These are phyloP conservation scores for Eueremaeus valkanovi DNA, from an alignment of 2,888 invertebrate genomes.

Conservation along the genomic window DNA sequence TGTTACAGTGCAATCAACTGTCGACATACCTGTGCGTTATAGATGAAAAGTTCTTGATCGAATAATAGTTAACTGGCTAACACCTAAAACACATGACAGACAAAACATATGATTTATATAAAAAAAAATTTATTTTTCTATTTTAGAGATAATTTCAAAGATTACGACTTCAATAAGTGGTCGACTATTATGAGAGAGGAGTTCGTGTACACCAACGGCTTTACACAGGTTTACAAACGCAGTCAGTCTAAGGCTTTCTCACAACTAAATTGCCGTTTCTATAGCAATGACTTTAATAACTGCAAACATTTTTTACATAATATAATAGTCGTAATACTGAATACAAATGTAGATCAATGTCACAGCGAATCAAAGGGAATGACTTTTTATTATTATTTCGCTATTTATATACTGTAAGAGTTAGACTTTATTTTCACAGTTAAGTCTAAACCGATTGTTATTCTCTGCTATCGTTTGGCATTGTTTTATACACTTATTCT, in stretches of 20 bases:
- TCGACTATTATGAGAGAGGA: neutral
- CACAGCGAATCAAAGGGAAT: neutral
- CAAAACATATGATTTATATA: too few species aligned
- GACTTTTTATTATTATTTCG: neutral
- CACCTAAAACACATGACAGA: too few species aligned
- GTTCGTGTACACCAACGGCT: neutral
- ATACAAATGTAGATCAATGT: slow-evolving; percentile 31
- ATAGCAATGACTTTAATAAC: slow-evolving; percentile 19
- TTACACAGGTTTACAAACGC: neutral
- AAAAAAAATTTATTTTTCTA: too few species aligned
- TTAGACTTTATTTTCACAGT: too few species aligned
- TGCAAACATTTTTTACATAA: neutral
- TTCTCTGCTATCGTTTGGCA: too few species aligned
- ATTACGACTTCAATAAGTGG: neutral
- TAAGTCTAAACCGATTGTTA: too few species aligned
- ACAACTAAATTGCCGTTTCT: slow-evolving; percentile 17
- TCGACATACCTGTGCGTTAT: too few species aligned
- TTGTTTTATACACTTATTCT: too few species aligned
- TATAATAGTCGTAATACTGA: neutral
- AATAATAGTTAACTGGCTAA: too few species aligned
- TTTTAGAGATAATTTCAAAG: too few species aligned
- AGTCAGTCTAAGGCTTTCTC: neutral
- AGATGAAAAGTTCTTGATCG: too few species aligned
- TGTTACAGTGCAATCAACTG: too few species aligned
- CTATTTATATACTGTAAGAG: neutral